Conservation (phyloP, 2,888 invertebrate species). For the Luperina testacea region DNA sequence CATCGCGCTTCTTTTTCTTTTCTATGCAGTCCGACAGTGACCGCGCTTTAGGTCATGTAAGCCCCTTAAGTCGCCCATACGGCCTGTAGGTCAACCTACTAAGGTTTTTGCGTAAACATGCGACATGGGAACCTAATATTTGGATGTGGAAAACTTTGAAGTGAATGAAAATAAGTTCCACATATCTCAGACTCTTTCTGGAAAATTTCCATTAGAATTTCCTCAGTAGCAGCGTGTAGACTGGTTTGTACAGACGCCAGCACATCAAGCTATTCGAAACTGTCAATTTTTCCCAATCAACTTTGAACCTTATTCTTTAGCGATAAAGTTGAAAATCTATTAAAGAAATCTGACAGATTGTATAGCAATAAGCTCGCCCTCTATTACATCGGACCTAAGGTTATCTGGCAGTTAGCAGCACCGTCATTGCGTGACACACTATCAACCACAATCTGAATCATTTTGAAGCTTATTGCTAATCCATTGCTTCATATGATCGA, state of each 20-base stretch:
- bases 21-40: no score
- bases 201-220: not conserved
- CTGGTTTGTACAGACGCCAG: not conserved
- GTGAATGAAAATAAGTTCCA: conserved; percentile 15
- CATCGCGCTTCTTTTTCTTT: no score
- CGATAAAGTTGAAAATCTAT: no score
- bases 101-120: conserved; percentile 60
- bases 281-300: no score
- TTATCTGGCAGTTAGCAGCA: not conserved
- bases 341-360: no score
- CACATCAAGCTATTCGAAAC: no score
- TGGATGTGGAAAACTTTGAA: conserved; percentile 30
- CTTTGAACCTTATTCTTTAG: no score
- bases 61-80: conserved; percentile 49
- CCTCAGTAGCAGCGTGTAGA: not conserved
- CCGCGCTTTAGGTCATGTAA: no score
- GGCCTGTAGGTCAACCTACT: conserved; percentile 47
- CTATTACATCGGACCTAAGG: no score
- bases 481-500: not conserved
- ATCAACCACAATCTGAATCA: not conserved
- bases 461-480: no score
- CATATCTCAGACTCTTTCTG: not conserved
- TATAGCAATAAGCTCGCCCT: not conserved
- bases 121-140: conserved; percentile 55
- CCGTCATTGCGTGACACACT: not conserved